Base-by-base conservation (phyloP, 1,140 invertebrate genomes). In the Pachypsylla venusta region DNA sequence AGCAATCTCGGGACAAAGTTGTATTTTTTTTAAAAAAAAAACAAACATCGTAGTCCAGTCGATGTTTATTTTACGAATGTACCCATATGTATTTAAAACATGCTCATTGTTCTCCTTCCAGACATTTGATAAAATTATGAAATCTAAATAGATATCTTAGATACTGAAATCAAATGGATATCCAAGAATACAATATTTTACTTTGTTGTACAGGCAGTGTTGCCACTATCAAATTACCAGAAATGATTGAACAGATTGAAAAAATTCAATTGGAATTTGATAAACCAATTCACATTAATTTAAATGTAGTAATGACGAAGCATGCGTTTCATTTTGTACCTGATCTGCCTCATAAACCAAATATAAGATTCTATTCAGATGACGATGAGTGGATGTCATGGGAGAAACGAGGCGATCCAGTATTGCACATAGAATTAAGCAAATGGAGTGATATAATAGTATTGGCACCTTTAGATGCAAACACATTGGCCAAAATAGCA, bases 391-490 rank as follows among this genome's bases (percentile, higher is more conserved):
- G 96, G 95, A 73, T 77, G 1, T 74, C 77, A n/a, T 99, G 95
- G 95, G 81, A 83, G 58, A 78, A 81, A 42, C 76, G 93, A 63
- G 89, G 89, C 0, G 96, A 99, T 79, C 93, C 93, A 4, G 89
- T 99, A 0, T 67, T 99, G 0, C 97, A 99, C 68, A 97, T 99
- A 64, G 92, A 98, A 63, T 74, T 99, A 2, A 81, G 84, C 7
- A 93, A 94, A 71, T 98, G 93, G 93, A 95, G 96, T 0, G 91
- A 99, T 73, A 63, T 95, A 14, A 75, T 98, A 64, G 65, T 99
- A 0, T 87, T 99, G 64, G 93, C 95, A 24, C 97, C 97, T 0
- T 70, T 99, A 4, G 93, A 96, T 79, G 96, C 95, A 10, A 99
- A 99, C 69, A 93, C 94, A 0, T 68, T 99, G 53, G 95, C 89